phyloP scores from a whole-genome alignment of 92 coral and sea anemone species.

The Plumapathes pennacea region DNA sequence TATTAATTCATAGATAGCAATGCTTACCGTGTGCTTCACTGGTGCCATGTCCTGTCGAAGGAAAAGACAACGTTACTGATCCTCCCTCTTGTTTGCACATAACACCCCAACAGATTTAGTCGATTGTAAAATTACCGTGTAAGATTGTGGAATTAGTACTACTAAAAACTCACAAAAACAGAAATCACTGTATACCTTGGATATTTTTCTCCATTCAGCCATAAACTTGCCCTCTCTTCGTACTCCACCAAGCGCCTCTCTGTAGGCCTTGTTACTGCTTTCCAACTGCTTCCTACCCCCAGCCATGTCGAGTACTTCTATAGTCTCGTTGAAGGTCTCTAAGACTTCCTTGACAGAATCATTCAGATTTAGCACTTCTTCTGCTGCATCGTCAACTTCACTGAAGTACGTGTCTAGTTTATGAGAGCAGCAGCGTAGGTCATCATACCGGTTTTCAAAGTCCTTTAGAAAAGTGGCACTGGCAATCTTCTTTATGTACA shows the following conservation, averaged over 20 bases:
- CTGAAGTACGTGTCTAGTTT: background rate
- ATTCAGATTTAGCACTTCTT: background rate
- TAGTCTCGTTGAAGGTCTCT: background rate
- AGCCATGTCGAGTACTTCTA: background rate
- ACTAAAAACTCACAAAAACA: too few relatives aligned
- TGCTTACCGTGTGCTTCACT: too few relatives aligned
- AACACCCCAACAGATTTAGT: too few relatives aligned
- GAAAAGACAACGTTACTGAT: too few relatives aligned
- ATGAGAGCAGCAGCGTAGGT: slow-evolving; percentile 1
- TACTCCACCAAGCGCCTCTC: background rate
- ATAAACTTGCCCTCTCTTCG: background rate
- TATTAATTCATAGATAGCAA: too few relatives aligned
- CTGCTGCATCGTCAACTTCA: background rate
- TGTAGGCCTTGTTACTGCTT: background rate
- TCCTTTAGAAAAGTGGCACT: background rate
- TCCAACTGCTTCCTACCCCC: slow-evolving; percentile 2
- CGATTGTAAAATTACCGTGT: too few relatives aligned
- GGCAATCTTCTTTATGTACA: background rate
- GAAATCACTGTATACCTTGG: too few relatives aligned
- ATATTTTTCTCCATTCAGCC: background rate
- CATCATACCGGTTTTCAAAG: slow-evolving; percentile 8
- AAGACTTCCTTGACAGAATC: background rate
- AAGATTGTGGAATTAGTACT: too few relatives aligned
- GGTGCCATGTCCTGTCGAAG: too few relatives aligned
- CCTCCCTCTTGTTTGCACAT: too few relatives aligned